Base-by-base conservation (phyloP, 2,797 vertebrate species). In the Echiichthys vipera region DNA sequence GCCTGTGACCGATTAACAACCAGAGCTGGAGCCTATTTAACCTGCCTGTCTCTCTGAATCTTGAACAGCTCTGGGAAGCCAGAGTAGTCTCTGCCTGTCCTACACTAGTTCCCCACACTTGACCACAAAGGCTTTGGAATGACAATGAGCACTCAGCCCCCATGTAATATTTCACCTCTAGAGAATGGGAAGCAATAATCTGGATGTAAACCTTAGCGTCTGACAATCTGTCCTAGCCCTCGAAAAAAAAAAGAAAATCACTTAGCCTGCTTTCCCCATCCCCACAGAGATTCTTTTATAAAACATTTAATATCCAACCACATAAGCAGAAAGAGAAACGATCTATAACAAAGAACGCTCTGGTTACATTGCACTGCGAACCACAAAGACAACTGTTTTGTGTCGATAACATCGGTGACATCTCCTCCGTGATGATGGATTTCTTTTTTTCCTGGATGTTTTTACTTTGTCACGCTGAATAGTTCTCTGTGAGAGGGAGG, bases 1-100 rank as follows among this genome's bases (percentile, higher is more conserved):
- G 30, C 50, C 68, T 76, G 73, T 79, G 67, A 66, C 56, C 43
- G 42, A 80, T 84, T 76, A 84, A 66, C 74, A 84, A 54, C 63
- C 64, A 64, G 1, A 78, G 45, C 47, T 45, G 3, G 36, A 59
- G 22, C 32, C 70, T 58, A n/a, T 80, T 82, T 57, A 80, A 73
- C 51, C 59, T 76, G 75, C 62, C 45, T 20, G 56, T 78, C 71
- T 63, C 14, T 14, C 65, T 70, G 66, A 79, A 53, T 77, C 29
- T 17, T 54, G 20, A 81, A 37, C 36, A 59, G 65, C 69, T 74
- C 24, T 22, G 49, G 57, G 65, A 63, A 71, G 40, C 46, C 0
- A 1, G 24, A 57, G 51, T 12, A 46, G 62, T 50, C 49, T 47
- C 63, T 25, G 13, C 14, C 66, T 51, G 29, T 61, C 47, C 22